Conservation (phyloP, 2,888 invertebrate genomes). For the Andrena praecox region DNA sequence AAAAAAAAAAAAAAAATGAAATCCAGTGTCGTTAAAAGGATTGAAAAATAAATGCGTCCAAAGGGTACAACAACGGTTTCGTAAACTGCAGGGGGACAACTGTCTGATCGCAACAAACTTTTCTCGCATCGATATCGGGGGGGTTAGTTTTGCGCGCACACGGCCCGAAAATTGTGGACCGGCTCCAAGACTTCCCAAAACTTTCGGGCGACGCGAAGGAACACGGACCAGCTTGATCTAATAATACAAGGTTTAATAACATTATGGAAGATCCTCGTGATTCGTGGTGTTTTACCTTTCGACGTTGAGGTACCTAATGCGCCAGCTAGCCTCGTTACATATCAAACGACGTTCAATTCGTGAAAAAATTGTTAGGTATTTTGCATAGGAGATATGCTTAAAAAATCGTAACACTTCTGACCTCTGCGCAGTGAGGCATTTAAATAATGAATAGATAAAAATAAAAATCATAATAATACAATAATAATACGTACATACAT, state of each 20-base stretch:
- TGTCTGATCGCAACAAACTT: conserved; percentile 9
- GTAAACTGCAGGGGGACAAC: conserved; percentile 13
- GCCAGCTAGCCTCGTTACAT: conserved; percentile 67
- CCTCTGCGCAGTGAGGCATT: conserved; percentile 59
- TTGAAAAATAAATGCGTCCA: conserved; percentile 13
- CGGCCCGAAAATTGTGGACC: conserved; percentile 55
- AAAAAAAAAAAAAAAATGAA: background rate
- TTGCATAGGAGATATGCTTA: conserved; percentile 38
- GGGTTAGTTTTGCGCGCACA: background rate
- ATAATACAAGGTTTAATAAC: background rate
- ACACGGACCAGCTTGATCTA: background rate
- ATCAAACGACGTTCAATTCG: conserved; percentile 14
- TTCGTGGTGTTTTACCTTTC: conserved; percentile 32
- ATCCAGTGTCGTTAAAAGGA: background rate
- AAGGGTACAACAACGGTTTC: conserved; percentile 32
- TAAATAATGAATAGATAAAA: conserved; percentile 71
- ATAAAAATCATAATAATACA: conserved; percentile 71
- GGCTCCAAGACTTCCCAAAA: conserved; percentile 54
- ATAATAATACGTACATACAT: conserved; percentile 63
- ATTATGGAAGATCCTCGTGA: conserved; percentile 44
- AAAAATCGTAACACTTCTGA: conserved; percentile 58
- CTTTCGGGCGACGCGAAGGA: conserved; percentile 37
- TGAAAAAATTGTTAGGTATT: conserved; percentile 18
- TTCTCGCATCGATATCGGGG: background rate
- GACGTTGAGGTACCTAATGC: conserved; percentile 39